Conservation (phyloP, 2,113 vertebrate species). For the Stomatorhinus ivindoensis region DNA sequence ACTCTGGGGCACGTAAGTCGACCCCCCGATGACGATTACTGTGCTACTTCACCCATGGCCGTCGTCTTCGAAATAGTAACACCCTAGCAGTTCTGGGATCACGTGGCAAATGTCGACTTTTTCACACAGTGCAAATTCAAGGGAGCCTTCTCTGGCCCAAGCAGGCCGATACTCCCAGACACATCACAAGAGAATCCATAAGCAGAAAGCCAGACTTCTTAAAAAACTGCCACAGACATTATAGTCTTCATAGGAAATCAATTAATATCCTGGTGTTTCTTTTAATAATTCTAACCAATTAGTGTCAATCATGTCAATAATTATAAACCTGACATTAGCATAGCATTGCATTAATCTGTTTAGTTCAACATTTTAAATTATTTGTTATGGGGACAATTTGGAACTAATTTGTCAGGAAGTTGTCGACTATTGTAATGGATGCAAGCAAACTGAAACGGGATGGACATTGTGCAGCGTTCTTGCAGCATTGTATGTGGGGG, state of each 20-base stretch:
- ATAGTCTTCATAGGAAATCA: neutral
- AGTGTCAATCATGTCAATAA: neutral
- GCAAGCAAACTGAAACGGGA: neutral
- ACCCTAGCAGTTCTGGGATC: neutral
- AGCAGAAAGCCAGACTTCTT: neutral
- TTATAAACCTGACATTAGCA: neutral
- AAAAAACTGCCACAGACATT: neutral
- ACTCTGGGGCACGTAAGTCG: neutral
- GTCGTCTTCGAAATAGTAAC: neutral
- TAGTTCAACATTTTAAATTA: neutral
- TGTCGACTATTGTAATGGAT: neutral
- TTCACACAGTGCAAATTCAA: neutral
- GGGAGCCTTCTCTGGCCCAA: neutral
- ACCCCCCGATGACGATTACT: neutral
- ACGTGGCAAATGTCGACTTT: neutral
- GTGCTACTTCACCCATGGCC: neutral
- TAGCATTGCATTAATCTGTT: neutral
- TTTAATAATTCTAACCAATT: neutral
- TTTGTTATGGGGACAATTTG: neutral
- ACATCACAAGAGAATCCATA: neutral
- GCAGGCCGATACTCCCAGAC: neutral
- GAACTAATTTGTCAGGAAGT: neutral
- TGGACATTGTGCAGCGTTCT: neutral
- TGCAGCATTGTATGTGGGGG: neutral
- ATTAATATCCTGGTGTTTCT: neutral